Conservation (phyloP, 2,113 vertebrate genomes). For the Butorides virescens region DNA sequence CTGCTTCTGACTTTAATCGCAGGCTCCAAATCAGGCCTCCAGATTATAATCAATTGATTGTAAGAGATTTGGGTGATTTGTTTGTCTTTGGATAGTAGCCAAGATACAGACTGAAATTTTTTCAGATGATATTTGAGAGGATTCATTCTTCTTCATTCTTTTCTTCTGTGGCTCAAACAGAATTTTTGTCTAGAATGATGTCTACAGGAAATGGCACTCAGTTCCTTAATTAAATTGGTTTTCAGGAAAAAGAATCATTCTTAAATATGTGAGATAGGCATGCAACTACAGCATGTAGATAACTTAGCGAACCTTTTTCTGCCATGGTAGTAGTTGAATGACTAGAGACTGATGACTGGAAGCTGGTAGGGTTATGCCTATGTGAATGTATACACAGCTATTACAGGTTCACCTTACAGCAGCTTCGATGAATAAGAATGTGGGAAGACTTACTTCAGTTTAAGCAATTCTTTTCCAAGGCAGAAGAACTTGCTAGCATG, state of each 20-base stretch:
- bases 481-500: not conserved
- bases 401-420: rapidly evolving
- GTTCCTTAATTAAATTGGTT: not conserved
- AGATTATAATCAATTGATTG: not conserved
- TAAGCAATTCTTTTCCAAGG: not conserved
- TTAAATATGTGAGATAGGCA: not conserved
- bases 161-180: not conserved
- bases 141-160: not conserved
- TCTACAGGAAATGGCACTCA: not conserved
- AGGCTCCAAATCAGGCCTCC: not conserved
- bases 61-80: not conserved
- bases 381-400: not conserved
- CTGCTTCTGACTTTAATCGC: not conserved
- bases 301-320: not conserved
- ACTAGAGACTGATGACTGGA: not conserved
- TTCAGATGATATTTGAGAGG: not conserved
- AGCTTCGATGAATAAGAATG: not conserved
- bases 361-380: not conserved
- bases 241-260: not conserved
- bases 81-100: not conserved
- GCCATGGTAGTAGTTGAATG: not conserved
- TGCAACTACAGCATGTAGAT: not conserved
- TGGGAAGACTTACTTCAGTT: not conserved
- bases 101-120: not conserved
- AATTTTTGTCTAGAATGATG: not conserved